Percentiles rank a stretch among this genome's conserved stretches.
These are phyloP conservation scores for Casuarius casuarius DNA, from an alignment of 2,113 vertebrate species.

Conservation along the genomic window DNA sequence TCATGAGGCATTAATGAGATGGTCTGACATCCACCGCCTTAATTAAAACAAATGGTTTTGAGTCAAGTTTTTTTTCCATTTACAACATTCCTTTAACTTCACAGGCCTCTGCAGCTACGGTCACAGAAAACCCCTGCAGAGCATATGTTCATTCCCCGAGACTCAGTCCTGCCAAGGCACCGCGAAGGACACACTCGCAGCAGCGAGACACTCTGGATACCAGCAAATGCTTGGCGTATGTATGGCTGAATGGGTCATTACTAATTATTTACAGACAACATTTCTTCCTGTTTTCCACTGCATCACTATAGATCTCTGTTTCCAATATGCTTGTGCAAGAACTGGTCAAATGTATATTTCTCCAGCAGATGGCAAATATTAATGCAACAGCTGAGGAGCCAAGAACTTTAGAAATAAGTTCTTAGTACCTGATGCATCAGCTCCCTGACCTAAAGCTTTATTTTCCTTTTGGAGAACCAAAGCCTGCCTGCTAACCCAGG, in stretches of 20 bases:
- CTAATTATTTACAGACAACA: neutral
- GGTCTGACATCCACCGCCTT: neutral
- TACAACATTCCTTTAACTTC: neutral
- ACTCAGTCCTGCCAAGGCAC: neutral
- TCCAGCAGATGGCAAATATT: neutral
- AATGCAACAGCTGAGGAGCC: neutral
- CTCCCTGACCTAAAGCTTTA: neutral
- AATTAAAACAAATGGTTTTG: neutral
- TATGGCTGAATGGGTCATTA: no score
- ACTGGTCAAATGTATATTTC: neutral
- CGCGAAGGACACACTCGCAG: rapidly evolving
- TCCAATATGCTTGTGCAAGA: rapidly evolving
- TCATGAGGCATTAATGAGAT: neutral
- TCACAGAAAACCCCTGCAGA: neutral
- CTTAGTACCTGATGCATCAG: neutral
- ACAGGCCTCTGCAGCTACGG: no score
- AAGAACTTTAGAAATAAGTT: neutral
- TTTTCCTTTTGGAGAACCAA: neutral
- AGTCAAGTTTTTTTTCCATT: neutral
- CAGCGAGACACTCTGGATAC: rapidly evolving
- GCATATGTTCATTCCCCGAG: no score
- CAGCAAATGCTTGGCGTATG: neutral
- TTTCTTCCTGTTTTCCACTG: neutral
- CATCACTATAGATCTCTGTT: neutral
- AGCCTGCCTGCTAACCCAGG: neutral